Conservation (phyloP, 1,140 invertebrate species). For the Maconellicoccus hirsutus region DNA sequence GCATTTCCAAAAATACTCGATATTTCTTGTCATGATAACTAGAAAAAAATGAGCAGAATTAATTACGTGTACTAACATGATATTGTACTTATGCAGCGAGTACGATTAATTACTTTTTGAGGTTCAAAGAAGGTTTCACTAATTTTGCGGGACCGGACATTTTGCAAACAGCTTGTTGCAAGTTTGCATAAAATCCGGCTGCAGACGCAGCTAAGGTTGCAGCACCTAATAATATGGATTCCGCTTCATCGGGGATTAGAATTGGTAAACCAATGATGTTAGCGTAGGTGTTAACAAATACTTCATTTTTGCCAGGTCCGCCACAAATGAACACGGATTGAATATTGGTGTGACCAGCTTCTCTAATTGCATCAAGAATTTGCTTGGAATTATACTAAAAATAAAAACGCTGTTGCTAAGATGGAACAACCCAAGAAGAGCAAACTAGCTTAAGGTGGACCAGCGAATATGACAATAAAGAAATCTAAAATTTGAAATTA, state of each 20-base stretch:
- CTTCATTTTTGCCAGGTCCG: constrained; percentile 69
- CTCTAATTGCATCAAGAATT: constrained; percentile 56
- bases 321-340: constrained; percentile 72
- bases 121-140: constrained; percentile 41
- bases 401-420: not conserved
- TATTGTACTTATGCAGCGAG: too few relatives aligned
- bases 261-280: constrained; percentile 63
- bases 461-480: not conserved
- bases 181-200: constrained; percentile 45
- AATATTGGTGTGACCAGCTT: constrained; percentile 44
- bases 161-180: constrained; percentile 49
- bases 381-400: constrained; percentile 81
- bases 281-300: constrained; percentile 77
- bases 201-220: constrained; percentile 72
- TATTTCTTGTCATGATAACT: constrained; percentile 72
- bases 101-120: not conserved
- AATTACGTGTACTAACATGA: too few relatives aligned
- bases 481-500: constrained; percentile 34
- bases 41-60: constrained; percentile 30
- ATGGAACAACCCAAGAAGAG: too few relatives aligned
- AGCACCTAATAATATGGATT: constrained; percentile 75
- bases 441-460: too few relatives aligned
- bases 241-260: constrained; percentile 54
- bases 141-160: constrained; percentile 64
- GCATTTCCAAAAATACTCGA: constrained; percentile 66